Base-by-base conservation (phyloP, 2,113 vertebrate genomes). In the Vidua chalybeata region DNA sequence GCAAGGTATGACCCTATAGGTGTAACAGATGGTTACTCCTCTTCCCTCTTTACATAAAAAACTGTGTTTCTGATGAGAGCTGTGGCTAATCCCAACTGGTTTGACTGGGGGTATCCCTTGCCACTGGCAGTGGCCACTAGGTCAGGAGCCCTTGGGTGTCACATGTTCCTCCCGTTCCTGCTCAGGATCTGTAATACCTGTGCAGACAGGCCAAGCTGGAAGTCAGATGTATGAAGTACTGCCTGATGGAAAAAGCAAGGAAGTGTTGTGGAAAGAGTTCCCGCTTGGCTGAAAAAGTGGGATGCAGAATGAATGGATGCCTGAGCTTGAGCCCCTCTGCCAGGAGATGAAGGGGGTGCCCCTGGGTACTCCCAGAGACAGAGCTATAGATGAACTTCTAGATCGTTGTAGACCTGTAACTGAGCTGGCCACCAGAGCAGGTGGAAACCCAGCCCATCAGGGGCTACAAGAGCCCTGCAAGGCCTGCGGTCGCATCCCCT, bases 161-260 rank as follows among this genome's bases (percentile, higher is more conserved):
- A 0, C 0, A 1, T 11, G 21, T 66, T 73, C 22, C 16, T 68
- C 26, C 0, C 0, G n/a, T 61, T 68, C 30, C 54, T 43, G 7
- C 45, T 63, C 22, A 7, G 41, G 7, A 52, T 67, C 58, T 59
- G 73, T 12, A 33, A 22, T 26, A 30, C 48, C 12, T 7, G 1
- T 0, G 0, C 59, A 24, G 27, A 35, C 9, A 24, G 55, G 41
- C 46, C 56, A 72, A 26, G 37, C 48, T 54, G 21, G 21, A 54
- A 54, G 48, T 54, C 54, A 18, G 48, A 4, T 6, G 24, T 54
- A 8, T 43, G 7, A 52, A n/a, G 31, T 12, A 23, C 13, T 14
- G 48, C 12, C 71, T 78, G 51, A 20, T 66, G 46, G 10, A 41
- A 68, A 55, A 26, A 7, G 22, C 28, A 67, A 54, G 33, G 55